Evolutionary conservation across 2,888 invertebrate genomes (phyloP), one percentile per base, ranked within the genome.

Genomic region (Pyrrhosoma nymphula): DNA sequence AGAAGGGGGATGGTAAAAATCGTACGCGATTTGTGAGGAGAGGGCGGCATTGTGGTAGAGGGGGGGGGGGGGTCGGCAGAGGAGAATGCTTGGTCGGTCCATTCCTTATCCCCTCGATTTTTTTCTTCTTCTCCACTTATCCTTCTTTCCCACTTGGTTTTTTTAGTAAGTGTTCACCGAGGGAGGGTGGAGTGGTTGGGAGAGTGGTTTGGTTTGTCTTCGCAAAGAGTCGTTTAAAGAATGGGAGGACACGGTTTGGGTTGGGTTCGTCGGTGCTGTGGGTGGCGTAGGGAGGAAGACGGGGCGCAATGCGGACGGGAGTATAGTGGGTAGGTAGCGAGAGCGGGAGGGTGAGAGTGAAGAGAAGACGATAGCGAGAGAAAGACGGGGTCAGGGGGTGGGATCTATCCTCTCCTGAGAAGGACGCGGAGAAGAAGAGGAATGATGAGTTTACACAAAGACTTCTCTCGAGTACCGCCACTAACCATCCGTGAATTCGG

Each of bases 211-310:
- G 93, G 93, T 93, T 93, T 93, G 93, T 93, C 69, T 93, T 93
- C 93, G 39, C 39, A 69, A 82, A 47, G 93, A 93, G 93, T 93
- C 93, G 75, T 93, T 93, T 93, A 93, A 93, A 75, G 75, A 93
- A 93, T 93, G 93, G 69, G 75, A 93, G 69, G 93, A 93, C 93
- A 93, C 69, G 93, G 93, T 93, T 93, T 93, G 93, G 93, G 93
- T 93, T 93, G 93, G 93, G 93, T 93, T 93, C 35, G 69, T 63
- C 69, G 93, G 14, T 39, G 93, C 69, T 16, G 93, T 39, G 93
- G 14, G 35, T 14, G 47, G 69, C 23, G 0, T 20, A 60, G 23
- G 47, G 23, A 63, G 56, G 60, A 30, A 35, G 63, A 39, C 60
- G 23, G 47, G 14, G 69, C 30, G 47, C 20, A 56, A 89, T 47